Evolutionary conservation across 1,140 invertebrate species (phyloP), one percentile per base, ranked within the genome.

Genomic region (Cydia strobilella): DNA sequence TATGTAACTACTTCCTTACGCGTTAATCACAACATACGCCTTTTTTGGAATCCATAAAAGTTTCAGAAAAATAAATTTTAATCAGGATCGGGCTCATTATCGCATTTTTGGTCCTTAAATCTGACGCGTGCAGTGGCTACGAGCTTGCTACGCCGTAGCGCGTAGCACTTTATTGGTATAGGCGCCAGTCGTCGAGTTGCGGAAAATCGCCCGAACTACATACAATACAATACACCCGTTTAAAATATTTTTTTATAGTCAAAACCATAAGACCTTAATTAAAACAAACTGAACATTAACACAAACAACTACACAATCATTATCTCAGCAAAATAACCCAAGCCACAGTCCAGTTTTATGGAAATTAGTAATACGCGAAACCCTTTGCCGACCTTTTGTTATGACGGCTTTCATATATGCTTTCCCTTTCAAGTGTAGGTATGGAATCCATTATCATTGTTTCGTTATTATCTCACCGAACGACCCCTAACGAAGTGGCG

Each of bases 391-490:
- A 59, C 54, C 54, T 59, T 59, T 59, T 59, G 54, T 59, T 59
- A 54, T 18, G 54, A 23, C 54, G 54, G 54, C 18, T 23, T 59
- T 59, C 54, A 59, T 54, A 54, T 59, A 59, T 23, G 54, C 54
- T 59, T 59, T 20, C 20, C 54, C 6, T 59, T 59, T 59, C 9
- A 23, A 59, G 20, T 59, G 54, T 59, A 59, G 54, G 54, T 59
- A 18, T n/a, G 54, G 54, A 59, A 10, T 12, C 54, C 54, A 59
- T 59, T 59, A 59, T 20, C 54, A 59, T 59, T 59, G 54, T 59
- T 59, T 59, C 54, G 54, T 59, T 59, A 59, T 59, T 59, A 59
- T 59, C 54, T 59, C 51, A 18, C 15, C 51, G n/a, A 54, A 54
- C 51, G 54, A 59, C 54, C 54, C 51, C n/a, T 51, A 59, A 59